Percentiles rank a stretch among this genome's conserved stretches.
These are phyloP conservation scores for Tenebrosternarchus preto DNA, from an alignment of 2,113 vertebrate genomes.

Conservation along the genomic window DNA sequence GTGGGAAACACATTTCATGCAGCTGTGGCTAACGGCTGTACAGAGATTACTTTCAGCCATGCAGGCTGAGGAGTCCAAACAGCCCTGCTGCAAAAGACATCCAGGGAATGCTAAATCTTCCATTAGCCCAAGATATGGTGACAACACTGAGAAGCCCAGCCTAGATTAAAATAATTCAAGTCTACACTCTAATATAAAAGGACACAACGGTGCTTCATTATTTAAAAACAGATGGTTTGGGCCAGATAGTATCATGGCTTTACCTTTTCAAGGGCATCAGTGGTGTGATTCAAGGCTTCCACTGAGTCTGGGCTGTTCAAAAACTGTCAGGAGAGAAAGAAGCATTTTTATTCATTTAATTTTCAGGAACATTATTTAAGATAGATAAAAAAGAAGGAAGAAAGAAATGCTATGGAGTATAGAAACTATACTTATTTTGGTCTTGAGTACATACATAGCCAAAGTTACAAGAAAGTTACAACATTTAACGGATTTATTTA, in stretches of 20 bases:
- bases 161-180: background rate
- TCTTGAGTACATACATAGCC: background rate
- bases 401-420: background rate
- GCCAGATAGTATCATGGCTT: background rate
- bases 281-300: constrained; percentile 43
- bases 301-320: constrained; percentile 39
- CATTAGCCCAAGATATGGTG: background rate
- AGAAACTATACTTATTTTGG: background rate
- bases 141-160: background rate
- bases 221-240: background rate
- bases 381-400: background rate
- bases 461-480: background rate
- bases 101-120: background rate
- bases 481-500: background rate
- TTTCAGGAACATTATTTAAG: background rate
- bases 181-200: background rate
- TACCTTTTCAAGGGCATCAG: constrained; percentile 61
- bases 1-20: no score
- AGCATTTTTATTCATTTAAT: background rate
- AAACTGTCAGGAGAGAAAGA: constrained; percentile 44
- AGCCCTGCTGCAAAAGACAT: background rate
- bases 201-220: background rate
- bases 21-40: no score
- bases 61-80: background rate
- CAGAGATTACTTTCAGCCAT: no score